A percentile compares a stretch with the other conserved stretches of the same genome.
Evolutionary conservation across 37 sponge, comb jelly and placozoan species (phyloP).

Genomic region (Haliclona indistincta): DNA sequence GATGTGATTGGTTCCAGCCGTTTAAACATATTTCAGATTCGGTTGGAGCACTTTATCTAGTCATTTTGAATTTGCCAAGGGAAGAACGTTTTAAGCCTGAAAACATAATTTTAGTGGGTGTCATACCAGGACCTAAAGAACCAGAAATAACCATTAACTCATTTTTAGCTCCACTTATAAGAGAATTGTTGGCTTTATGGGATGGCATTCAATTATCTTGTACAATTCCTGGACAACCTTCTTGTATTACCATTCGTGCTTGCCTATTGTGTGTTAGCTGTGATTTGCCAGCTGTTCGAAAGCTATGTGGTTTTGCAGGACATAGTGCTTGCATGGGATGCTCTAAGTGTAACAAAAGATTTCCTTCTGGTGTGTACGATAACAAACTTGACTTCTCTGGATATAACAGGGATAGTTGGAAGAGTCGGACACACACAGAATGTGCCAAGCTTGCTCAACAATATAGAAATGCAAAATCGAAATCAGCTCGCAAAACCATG

Average conservation of each 20-base stretch:
- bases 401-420: conserved; percentile 23
- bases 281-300: conserved; percentile 47
- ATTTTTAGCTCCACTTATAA: conserved; percentile 41
- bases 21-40: conserved; percentile 27
- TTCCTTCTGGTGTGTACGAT: conserved; percentile 12
- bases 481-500: too few relatives aligned
- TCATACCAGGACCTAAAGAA: conserved; percentile 67
- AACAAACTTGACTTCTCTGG: conserved; percentile 28
- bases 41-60: conserved; percentile 58
- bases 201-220: conserved; percentile 35
- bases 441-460: neutral
- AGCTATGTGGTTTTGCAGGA: conserved; percentile 36
- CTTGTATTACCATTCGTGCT: conserved; percentile 6
- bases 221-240: conserved; percentile 4
- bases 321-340: conserved; percentile 24
- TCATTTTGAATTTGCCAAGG: conserved; percentile 50
- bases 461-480: too few relatives aligned
- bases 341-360: conserved; percentile 40
- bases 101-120: conserved; percentile 45
- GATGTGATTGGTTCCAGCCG: conserved; percentile 58
- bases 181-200: conserved; percentile 40
- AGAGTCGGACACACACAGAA: conserved; percentile 4
- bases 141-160: conserved; percentile 42
- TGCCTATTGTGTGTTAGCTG: conserved; percentile 32
- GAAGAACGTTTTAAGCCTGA: conserved; percentile 31